Percentiles rank a stretch among this genome's conserved stretches.
phyloP scores from a whole-genome alignment of 2,888 invertebrate species.

The Trilocha varians region DNA sequence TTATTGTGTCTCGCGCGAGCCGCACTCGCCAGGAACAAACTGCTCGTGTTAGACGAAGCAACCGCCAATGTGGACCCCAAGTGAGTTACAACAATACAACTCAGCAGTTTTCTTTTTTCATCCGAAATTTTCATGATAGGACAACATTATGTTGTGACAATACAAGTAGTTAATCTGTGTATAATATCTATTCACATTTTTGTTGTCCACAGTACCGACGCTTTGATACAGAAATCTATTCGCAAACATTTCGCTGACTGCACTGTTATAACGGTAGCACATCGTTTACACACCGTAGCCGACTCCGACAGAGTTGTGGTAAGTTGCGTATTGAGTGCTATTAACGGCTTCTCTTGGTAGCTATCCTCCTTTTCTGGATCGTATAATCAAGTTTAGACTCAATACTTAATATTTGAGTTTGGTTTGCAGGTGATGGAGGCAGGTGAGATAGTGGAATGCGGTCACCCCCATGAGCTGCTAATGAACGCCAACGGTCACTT shows the following conservation, averaged over 20 bases:
- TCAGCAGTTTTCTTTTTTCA: no score
- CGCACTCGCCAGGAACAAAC: constrained; percentile 84
- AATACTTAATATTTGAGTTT: no score
- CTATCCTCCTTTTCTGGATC: no score
- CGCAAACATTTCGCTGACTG: constrained; percentile 84
- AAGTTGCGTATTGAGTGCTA: constrained; percentile 49
- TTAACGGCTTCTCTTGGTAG: no score
- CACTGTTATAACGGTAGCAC: constrained; percentile 92
- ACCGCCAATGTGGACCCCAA: constrained; percentile 92
- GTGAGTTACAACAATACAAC: constrained; percentile 59
- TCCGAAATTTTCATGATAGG: no score
- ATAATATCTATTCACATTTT: constrained; percentile 1
- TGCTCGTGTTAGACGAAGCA: constrained; percentile 91
- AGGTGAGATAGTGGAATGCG: constrained; percentile 79
- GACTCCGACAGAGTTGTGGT: constrained; percentile 90
- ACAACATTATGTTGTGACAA: no score
- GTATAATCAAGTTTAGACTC: no score
- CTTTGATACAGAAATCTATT: constrained; percentile 87
- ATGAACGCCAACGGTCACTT: constrained; percentile 71
- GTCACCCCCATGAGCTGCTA: constrained; percentile 78
- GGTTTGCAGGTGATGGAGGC: constrained; percentile 70
- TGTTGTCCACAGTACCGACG: constrained; percentile 81
- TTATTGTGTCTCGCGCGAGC: constrained; percentile 87
- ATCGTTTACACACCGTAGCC: constrained; percentile 92
- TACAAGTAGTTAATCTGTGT: background rate